Percentiles rank a stretch among this genome's conserved stretches.
Conservation (phyloP, 2,888 invertebrate species). For the Seladonia tumulorum region DNA sequence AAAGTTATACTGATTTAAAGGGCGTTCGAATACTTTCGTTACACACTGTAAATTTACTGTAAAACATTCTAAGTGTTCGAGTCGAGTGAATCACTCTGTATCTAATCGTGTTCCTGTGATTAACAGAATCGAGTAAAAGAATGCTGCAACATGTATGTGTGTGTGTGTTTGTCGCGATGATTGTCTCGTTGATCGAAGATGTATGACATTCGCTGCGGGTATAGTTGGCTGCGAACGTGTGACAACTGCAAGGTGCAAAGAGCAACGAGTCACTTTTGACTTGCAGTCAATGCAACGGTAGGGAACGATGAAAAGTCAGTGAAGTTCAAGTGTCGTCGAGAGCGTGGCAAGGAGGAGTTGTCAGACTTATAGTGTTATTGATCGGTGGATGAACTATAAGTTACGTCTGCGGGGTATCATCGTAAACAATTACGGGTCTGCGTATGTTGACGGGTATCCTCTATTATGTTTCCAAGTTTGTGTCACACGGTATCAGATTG, state of each 20-base stretch:
- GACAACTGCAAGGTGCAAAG: neutral
- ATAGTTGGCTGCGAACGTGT: neutral
- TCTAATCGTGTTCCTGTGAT: neutral
- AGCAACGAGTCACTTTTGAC: neutral
- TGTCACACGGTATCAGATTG: neutral
- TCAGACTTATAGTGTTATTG: neutral
- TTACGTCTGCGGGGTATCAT: neutral
- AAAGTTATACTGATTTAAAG: too few relatives aligned
- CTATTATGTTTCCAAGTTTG: neutral
- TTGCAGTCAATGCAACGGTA: neutral
- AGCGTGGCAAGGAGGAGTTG: neutral
- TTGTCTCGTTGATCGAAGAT: neutral
- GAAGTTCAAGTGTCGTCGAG: neutral
- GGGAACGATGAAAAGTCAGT: neutral
- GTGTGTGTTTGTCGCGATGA: neutral
- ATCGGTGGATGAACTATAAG: neutral
- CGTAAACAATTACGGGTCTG: conserved; percentile 2
- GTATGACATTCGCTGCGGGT: neutral
- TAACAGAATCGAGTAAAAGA: neutral
- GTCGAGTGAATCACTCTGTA: conserved; percentile 2
- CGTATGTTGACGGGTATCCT: conserved; percentile 6
- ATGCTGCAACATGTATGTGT: neutral
- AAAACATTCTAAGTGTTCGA: neutral
- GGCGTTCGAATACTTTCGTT: too few relatives aligned
- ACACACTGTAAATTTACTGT: neutral